Conservation (phyloP, 2,113 vertebrate genomes). For the western clawed frog (Xenopus tropicalis) region DNA sequence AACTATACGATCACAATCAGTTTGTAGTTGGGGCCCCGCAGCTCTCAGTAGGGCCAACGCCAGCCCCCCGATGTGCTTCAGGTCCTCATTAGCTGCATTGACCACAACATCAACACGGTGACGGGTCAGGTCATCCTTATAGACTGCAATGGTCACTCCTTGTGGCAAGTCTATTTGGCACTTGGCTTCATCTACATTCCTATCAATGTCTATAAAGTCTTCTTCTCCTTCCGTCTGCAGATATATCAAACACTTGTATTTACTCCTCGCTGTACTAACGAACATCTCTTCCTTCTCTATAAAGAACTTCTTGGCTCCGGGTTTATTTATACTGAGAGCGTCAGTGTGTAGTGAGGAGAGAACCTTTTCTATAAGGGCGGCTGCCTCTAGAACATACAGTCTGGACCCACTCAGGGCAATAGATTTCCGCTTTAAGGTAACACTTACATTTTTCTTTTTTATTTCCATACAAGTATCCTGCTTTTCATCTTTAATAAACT, state of each 20-base stretch:
- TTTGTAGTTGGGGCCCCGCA: conserved; percentile 72
- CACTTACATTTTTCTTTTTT: conserved; percentile 54
- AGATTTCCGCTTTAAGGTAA: conserved; percentile 43
- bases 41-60: conserved; percentile 59
- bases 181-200: conserved; percentile 27
- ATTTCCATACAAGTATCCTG: conserved; percentile 38
- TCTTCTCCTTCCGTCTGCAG: conserved; percentile 52
- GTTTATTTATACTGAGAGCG: conserved; percentile 54
- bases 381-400: conserved; percentile 53
- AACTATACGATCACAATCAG: conserved; percentile 58
- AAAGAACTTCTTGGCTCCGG: conserved; percentile 71
- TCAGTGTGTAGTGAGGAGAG: conserved; percentile 54
- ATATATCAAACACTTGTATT: conserved; percentile 66
- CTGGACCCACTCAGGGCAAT: conserved; percentile 64
- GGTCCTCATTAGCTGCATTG: conserved; percentile 58
- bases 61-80: conserved; percentile 63
- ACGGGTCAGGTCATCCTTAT: conserved; percentile 63
- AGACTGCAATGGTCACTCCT: conserved; percentile 66
- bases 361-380: conserved; percentile 43
- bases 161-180: conserved; percentile 46
- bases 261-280: conserved; percentile 36
- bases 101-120: conserved; percentile 70
- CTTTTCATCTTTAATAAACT: conserved; percentile 63
- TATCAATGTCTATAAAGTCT: neutral
- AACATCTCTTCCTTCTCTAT: conserved; percentile 52